Evolutionary conservation across 2,888 invertebrate genomes (phyloP), one percentile per base, ranked within the genome.

Genomic region (Erynnis tages): DNA sequence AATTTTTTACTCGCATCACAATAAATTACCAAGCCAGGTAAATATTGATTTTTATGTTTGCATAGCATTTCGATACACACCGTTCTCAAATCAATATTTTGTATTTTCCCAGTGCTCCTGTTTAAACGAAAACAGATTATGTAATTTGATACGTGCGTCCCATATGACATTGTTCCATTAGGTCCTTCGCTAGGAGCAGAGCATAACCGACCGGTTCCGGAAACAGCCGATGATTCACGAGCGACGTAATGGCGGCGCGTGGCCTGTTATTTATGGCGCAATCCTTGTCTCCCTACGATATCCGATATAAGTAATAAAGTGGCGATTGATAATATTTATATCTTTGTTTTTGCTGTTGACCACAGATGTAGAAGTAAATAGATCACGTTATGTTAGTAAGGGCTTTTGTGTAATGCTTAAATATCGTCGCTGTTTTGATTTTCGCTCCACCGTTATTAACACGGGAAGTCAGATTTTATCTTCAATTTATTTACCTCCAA

Each of bases 151-250:
- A 32, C 4, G 21, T 8, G n/a, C n/a, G n/a, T 5, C 8, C 17
- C 17, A 8, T 34, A 32, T 32, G 32, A 14, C 32, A 13, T 32
- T 32, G 29, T 27, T 5, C 19, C 21, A 44, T 21, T 32, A 44
- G 6, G 14, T 21, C n/a, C 16, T 35, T 14, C 32, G 37, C 53
- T 40, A 52, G 49, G 49, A 23, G 47, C 13, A 11, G 8, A 40
- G 13, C 38, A 21, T 40, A 35, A 32, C 41, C 54, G 35, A 38
- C 13, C 53, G 29, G 14, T 11, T 54, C 54, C 57, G 60, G 58
- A 62, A 58, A 54, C 55, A 32, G 45, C 57, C 56, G 59, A 63
- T 64, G 66, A 66, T 64, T 60, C 62, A 66, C 63, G 63, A 58
- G 53, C 55, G 55, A 54, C 27, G 53, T 50, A 52, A 48, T 58